Percentiles rank a stretch among this genome's conserved stretches.
These are phyloP conservation scores for Trogon melanurus DNA, from an alignment of 2,113 vertebrate species.

Conservation along the genomic window DNA sequence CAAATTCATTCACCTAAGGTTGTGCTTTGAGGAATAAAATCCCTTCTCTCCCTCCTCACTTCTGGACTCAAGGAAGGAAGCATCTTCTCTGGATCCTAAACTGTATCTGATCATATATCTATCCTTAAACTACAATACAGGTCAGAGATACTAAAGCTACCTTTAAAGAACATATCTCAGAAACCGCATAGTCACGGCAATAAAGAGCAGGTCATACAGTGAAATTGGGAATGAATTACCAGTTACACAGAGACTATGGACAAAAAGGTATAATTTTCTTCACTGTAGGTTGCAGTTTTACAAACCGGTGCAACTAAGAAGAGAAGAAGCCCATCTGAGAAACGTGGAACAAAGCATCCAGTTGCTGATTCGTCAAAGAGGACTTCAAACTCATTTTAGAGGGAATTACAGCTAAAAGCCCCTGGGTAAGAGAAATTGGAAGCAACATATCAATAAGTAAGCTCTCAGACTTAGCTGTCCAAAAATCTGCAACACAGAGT, in stretches of 20 bases:
- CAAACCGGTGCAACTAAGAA: not conserved
- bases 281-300: not conserved
- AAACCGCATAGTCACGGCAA: not conserved
- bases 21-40: not conserved
- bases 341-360: not conserved
- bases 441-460: not conserved
- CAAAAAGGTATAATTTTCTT: not conserved
- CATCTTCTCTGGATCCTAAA: not conserved
- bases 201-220: not conserved
- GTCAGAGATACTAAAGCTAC: not conserved
- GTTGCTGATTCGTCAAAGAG: not conserved
- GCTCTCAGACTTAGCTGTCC: not conserved
- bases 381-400: not conserved
- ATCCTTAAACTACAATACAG: not conserved
- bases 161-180: not conserved
- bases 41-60: not conserved
- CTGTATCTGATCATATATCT: not conserved
- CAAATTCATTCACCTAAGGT: not conserved
- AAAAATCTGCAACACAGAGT: not conserved
- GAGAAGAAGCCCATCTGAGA: not conserved
- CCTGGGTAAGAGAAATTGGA: not conserved
- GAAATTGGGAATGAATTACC: not conserved
- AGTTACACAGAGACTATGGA: not conserved
- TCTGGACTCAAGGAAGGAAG: not conserved
- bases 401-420: not conserved